Percentiles rank a stretch among this genome's conserved stretches.
These are phyloP conservation scores for Phlogophora meticulosa DNA, from an alignment of 2,888 invertebrate species.

Conservation along the genomic window DNA sequence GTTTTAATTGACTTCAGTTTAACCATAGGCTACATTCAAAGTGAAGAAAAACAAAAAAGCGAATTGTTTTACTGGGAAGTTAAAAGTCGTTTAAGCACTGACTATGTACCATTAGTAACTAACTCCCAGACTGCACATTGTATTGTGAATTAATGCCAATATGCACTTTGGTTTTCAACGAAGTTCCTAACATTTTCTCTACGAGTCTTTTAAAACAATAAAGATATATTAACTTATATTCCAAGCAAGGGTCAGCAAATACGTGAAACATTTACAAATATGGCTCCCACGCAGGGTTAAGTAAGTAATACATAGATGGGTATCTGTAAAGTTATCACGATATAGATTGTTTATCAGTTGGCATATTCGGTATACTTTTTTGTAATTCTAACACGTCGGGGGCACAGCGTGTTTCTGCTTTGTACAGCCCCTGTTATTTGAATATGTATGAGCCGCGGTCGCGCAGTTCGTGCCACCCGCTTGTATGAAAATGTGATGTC, in stretches of 20 bases:
- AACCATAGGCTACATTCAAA: constrained; percentile 49
- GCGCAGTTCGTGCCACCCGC: constrained; percentile 82
- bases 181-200: constrained; percentile 11
- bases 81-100: constrained; percentile 20
- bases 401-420: constrained; percentile 85
- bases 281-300: constrained; percentile 20
- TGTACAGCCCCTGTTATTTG: constrained; percentile 85
- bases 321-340: constrained; percentile 64
- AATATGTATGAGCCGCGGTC: constrained; percentile 88
- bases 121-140: constrained; percentile 7
- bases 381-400: constrained; percentile 87
- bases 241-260: constrained; percentile 41
- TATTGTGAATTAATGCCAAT: constrained; percentile 34
- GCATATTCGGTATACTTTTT: constrained; percentile 80
- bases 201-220: constrained; percentile 48
- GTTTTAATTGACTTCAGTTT: constrained; percentile 64
- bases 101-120: constrained; percentile 12
- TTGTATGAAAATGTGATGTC: constrained; percentile 89
- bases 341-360: constrained; percentile 81
- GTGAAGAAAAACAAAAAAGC: constrained; percentile 47
- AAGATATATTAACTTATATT: constrained; percentile 38
- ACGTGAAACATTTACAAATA: constrained; percentile 57
- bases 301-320: constrained; percentile 53
- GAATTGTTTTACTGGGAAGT: constrained; percentile 34
- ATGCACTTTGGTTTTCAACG: constrained; percentile 36